phyloP scores from a whole-genome alignment of 2,113 vertebrate genomes.

The Columbina picui region DNA sequence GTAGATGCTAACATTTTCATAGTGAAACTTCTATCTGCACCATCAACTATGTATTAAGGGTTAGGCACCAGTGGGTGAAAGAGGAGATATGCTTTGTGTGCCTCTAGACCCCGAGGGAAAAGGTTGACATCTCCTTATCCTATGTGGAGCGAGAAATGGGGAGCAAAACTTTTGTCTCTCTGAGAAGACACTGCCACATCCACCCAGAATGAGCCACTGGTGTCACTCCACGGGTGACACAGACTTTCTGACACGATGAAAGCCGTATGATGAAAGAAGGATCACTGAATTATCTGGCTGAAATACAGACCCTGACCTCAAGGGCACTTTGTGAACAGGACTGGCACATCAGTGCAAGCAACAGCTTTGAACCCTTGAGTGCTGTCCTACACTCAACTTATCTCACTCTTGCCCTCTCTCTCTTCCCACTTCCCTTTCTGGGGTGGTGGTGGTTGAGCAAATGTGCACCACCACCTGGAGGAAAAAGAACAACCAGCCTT shows the following conservation, averaged over 20 bases:
- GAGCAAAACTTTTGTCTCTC: constrained; percentile 38
- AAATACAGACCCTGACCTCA: constrained; percentile 35
- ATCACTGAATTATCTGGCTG: constrained; percentile 41
- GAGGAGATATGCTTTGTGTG: not conserved
- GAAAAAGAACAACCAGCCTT: not conserved
- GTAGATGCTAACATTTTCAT: not conserved
- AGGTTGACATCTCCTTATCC: not conserved
- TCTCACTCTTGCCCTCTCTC: not conserved
- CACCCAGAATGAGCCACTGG: not conserved
- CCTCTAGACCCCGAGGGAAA: not conserved
- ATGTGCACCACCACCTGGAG: accelerated
- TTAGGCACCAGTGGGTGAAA: not conserved
- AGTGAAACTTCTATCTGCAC: not conserved
- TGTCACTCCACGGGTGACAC: constrained; percentile 14
- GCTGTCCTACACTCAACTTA: not conserved
- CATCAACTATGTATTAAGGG: not conserved
- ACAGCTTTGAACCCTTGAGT: constrained; percentile 67
- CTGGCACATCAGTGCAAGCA: not conserved
- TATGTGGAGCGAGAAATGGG: not conserved
- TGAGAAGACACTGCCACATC: constrained; percentile 38
- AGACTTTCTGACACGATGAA: constrained; percentile 30
- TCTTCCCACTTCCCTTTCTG: not conserved
- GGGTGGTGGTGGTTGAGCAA: not conserved
- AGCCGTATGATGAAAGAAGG: constrained; percentile 40
- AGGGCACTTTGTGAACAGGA: not conserved